phyloP scores from a whole-genome alignment of 1,140 invertebrate species.

The Drosophila subpulchrella region DNA sequence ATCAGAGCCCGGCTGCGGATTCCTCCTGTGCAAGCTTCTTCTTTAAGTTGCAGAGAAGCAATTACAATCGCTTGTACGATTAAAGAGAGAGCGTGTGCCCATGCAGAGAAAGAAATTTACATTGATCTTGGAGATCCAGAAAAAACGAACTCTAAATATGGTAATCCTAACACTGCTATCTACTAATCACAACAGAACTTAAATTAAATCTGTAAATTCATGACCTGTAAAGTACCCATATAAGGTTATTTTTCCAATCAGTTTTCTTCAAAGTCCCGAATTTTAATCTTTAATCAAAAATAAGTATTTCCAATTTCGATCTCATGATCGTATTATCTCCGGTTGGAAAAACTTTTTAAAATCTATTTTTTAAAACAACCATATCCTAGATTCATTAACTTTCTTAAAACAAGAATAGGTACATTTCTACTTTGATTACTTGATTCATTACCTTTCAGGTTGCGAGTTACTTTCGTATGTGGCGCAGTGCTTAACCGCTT shows the following conservation, averaged over 20 bases:
- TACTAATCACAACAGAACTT: no score
- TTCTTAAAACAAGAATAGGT: not conserved
- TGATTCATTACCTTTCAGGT: constrained; percentile 55
- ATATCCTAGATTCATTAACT: not conserved
- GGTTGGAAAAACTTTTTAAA: no score
- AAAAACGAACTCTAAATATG: not conserved
- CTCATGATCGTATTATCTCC: no score
- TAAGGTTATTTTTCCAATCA: no score
- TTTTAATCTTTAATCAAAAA: no score
- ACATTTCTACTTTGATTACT: not conserved
- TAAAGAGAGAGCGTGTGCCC: not conserved
- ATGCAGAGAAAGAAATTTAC: constrained; percentile 1
- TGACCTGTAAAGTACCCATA: no score
- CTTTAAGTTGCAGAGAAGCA: constrained; percentile 29
- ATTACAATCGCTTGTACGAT: constrained; percentile 30
- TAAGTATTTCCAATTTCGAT: no score
- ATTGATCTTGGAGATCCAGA: not conserved
- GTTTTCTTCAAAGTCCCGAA: no score
- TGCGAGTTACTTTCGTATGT: constrained; percentile 62
- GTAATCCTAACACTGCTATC: no score
- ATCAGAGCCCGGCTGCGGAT: constrained; percentile 54
- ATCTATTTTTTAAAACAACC: no score
- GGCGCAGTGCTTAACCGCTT: constrained; percentile 18
- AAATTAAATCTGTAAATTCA: no score
- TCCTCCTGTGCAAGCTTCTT: constrained; percentile 47